Percentiles rank a stretch among this genome's conserved stretches.
These are phyloP conservation scores for Machimus atricapillus DNA, from an alignment of 2,888 invertebrate genomes.

Conservation along the genomic window DNA sequence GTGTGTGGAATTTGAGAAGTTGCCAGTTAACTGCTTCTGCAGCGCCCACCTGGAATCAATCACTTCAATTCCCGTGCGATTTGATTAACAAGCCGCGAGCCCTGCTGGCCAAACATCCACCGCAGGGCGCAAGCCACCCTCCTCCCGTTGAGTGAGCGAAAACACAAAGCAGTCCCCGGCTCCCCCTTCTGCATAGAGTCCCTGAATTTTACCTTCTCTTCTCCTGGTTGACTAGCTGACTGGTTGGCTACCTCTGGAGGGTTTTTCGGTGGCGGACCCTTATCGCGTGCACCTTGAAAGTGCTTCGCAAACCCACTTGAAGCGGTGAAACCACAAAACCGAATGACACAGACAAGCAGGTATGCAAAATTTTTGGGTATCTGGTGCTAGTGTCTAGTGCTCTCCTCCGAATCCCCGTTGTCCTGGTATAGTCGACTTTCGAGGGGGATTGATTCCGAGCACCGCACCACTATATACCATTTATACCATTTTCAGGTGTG, in stretches of 20 bases:
- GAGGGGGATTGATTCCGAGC: neutral
- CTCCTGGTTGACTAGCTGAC: neutral
- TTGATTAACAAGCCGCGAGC: constrained; percentile 16
- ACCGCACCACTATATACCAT: neutral
- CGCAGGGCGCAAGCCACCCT: neutral
- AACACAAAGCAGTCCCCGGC: neutral
- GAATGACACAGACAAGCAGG: constrained; percentile 34
- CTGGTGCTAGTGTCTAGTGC: neutral
- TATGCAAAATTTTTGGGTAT: constrained; percentile 6
- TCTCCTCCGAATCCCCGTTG: neutral
- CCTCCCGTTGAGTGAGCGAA: neutral
- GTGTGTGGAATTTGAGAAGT: neutral
- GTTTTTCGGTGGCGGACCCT: neutral
- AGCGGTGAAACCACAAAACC: constrained; percentile 40
- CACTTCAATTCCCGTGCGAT: constrained; percentile 13
- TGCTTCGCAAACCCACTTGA: constrained; percentile 35
- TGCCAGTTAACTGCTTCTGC: neutral
- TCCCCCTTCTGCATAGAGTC: neutral
- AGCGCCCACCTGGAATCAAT: constrained; percentile 6
- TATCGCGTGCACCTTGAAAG: neutral
- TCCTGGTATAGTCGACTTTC: neutral
- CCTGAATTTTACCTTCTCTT: neutral
- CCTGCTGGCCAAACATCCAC: neutral
- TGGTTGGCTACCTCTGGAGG: constrained; percentile 12
- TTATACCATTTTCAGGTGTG: neutral